These are phyloP conservation scores for Notolabrus celidotus DNA, from an alignment of 2,797 vertebrate species.

Conservation along the genomic window DNA sequence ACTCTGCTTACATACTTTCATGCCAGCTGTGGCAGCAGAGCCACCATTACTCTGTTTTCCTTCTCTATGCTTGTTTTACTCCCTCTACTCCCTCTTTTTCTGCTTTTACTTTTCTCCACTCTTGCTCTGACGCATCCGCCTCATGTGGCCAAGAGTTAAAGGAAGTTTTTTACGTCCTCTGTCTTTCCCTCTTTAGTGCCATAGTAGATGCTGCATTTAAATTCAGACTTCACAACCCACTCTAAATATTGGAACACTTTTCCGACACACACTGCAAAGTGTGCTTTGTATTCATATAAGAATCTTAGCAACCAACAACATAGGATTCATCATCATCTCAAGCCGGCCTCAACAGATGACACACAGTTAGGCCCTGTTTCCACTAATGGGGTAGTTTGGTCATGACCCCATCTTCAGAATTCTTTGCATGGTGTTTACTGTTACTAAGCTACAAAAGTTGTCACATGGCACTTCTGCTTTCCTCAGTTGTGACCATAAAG, in stretches of 20 bases:
- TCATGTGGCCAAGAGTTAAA: neutral
- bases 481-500: too few relatives aligned
- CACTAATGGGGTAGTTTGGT: too few relatives aligned
- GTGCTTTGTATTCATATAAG: too few relatives aligned
- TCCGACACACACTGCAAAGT: too few relatives aligned
- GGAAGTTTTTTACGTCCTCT: neutral
- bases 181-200: neutral
- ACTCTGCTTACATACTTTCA: constrained; percentile 57
- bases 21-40: constrained; percentile 62
- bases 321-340: too few relatives aligned
- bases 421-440: too few relatives aligned
- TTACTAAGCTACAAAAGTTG: too few relatives aligned
- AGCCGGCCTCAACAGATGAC: too few relatives aligned
- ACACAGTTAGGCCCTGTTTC: too few relatives aligned
- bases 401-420: too few relatives aligned
- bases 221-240: neutral
- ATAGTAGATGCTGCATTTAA: neutral
- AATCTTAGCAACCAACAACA: too few relatives aligned
- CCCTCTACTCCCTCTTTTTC: constrained; percentile 4
- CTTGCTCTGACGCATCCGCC: neutral
- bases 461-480: too few relatives aligned
- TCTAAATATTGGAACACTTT: neutral
- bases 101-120: constrained; percentile 14
- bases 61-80: constrained; percentile 3
- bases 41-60: constrained; percentile 21